Conservation (phyloP, 2,888 invertebrate species). For the Himalopsyche kuldschensis region DNA sequence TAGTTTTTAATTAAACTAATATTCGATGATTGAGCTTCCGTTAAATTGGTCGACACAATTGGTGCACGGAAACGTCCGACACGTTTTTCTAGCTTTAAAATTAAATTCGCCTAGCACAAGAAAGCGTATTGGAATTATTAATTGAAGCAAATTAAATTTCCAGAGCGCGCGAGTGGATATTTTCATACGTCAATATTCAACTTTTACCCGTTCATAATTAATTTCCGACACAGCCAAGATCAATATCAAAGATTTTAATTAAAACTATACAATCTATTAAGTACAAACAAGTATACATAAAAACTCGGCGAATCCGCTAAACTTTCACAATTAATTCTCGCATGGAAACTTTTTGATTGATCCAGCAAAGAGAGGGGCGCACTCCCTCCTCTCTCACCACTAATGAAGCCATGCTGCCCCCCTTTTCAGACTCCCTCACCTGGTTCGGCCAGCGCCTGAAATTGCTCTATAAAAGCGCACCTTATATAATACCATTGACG, state of each 20-base stretch:
- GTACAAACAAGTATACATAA: constrained; percentile 40
- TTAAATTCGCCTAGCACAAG: background rate
- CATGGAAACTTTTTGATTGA: constrained; percentile 41
- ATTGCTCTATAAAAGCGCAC: constrained; percentile 24
- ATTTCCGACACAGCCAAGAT: constrained; percentile 40
- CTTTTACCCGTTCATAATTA: constrained; percentile 39
- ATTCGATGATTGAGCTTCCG: constrained; percentile 14
- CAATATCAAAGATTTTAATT: constrained; percentile 41
- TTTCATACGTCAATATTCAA: constrained; percentile 37
- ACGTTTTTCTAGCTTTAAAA: background rate
- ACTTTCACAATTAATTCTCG: constrained; percentile 41
- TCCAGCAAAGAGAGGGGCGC: constrained; percentile 25
- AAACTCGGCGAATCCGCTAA: constrained; percentile 39
- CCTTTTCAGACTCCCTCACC: background rate
- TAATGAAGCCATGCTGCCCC: background rate
- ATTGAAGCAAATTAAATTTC: constrained; percentile 29
- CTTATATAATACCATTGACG: background rate
- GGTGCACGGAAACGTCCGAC: constrained; percentile 10
- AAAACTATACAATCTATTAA: constrained; percentile 41
- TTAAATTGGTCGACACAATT: constrained; percentile 16
- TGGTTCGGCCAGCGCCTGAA: constrained; percentile 2
- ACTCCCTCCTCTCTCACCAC: background rate
- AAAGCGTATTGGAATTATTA: constrained; percentile 22
- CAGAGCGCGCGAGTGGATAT: constrained; percentile 14
- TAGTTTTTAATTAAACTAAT: background rate